A percentile compares a stretch with the other conserved stretches of the same genome.
Conservation (phyloP, 2,888 invertebrate genomes). For the Drosophila colorata region DNA sequence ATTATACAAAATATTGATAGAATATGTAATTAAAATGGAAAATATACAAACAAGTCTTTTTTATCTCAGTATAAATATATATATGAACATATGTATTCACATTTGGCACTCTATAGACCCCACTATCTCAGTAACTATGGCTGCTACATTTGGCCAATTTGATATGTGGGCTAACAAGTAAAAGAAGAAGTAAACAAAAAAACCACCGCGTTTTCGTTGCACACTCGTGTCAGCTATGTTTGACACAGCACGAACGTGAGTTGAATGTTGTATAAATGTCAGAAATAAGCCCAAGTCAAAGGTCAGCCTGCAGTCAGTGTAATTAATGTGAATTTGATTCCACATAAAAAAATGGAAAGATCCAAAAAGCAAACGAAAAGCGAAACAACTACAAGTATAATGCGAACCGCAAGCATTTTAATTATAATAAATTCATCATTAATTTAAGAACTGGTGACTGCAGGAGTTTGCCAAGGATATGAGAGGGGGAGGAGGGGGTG, state of each 20-base stretch:
- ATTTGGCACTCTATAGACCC: neutral
- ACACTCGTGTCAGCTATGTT: slow-evolving; percentile 7
- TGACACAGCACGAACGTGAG: slow-evolving; percentile 14
- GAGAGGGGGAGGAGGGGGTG: neutral
- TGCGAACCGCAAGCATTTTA: slow-evolving; percentile 26
- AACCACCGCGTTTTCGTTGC: neutral
- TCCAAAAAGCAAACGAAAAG: neutral
- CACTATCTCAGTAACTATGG: neutral
- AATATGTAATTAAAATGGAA: no score
- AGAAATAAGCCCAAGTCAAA: slow-evolving; percentile 22
- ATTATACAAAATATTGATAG: no score
- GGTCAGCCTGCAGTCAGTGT: slow-evolving; percentile 33
- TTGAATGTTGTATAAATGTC: slow-evolving; percentile 37
- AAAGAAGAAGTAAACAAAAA: neutral
- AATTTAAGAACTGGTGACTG: slow-evolving; percentile 37
- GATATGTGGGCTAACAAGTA: neutral
- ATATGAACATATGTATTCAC: no score
- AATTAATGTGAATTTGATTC: slow-evolving; percentile 71
- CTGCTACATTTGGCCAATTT: neutral
- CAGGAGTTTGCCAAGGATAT: neutral
- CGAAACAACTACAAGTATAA: no score
- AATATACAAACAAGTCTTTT: no score
- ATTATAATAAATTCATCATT: slow-evolving; percentile 62
- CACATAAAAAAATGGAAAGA: slow-evolving; percentile 14
- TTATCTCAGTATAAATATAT: no score